Evolutionary conservation across 2,113 vertebrate species (phyloP).

Genomic region (Sciurus niger): DNA sequence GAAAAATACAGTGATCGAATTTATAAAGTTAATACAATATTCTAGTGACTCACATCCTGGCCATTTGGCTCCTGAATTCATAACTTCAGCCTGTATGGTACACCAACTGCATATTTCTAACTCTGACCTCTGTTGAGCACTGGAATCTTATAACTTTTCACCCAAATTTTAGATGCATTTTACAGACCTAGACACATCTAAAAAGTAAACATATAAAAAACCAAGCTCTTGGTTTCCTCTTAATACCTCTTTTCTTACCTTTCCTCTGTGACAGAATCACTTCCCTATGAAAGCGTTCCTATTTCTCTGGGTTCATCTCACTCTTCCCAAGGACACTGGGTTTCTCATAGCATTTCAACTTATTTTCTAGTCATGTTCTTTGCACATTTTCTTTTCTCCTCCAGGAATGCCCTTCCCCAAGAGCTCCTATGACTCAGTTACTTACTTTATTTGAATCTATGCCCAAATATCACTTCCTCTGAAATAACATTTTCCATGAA

Average conservation of each 20-base stretch:
- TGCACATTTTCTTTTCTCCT: neutral
- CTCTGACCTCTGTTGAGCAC: neutral
- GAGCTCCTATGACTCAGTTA: neutral
- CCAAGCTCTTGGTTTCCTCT: neutral
- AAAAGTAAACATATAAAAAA: neutral
- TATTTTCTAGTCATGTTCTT: neutral
- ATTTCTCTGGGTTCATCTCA: neutral
- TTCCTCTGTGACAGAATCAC: neutral
- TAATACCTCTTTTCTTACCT: fast-evolving
- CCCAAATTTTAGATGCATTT: neutral
- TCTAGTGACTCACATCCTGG: neutral
- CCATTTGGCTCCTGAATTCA: neutral
- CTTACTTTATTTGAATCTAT: neutral
- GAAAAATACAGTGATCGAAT: neutral
- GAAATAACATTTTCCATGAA: neutral
- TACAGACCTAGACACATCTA: neutral
- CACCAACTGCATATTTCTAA: neutral
- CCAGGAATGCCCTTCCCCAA: neutral
- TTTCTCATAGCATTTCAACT: neutral
- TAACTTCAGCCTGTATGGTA: neutral
- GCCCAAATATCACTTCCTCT: neutral
- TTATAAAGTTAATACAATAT: neutral
- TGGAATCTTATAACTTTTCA: neutral
- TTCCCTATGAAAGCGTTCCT: neutral
- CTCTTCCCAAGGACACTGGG: neutral